Conservation (phyloP, 2,888 invertebrate species). For the Formica aserva region DNA sequence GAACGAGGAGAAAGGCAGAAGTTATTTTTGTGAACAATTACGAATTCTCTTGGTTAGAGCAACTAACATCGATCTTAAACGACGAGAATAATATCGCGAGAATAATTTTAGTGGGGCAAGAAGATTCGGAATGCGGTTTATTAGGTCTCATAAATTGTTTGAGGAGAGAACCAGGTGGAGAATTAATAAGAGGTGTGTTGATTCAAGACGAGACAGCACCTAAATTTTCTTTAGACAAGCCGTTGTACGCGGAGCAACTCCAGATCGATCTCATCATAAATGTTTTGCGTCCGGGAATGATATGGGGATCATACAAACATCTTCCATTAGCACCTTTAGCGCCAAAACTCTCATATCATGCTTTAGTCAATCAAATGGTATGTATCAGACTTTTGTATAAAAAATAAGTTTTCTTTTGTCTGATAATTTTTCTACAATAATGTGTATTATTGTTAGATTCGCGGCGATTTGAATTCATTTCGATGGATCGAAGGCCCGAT, state of each 20-base stretch:
- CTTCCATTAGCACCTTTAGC: slow-evolving; percentile 89
- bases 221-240: slow-evolving; percentile 88
- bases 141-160: slow-evolving; percentile 96
- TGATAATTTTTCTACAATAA: no score
- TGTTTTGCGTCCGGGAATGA: slow-evolving; percentile 87
- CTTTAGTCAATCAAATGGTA: slow-evolving; percentile 90
- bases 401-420: no score
- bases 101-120: slow-evolving; percentile 89
- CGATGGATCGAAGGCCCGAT: no score
- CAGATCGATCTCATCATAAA: slow-evolving; percentile 93
- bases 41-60: slow-evolving; percentile 83
- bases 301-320: slow-evolving; percentile 95
- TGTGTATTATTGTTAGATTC: no score
- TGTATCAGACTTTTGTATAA: slow-evolving; percentile 79
- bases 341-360: slow-evolving; percentile 88
- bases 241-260: slow-evolving; percentile 90
- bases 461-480: no score
- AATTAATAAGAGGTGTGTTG: slow-evolving; percentile 88
- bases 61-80: slow-evolving; percentile 80
- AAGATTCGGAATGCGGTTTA: slow-evolving; percentile 90
- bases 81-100: slow-evolving; percentile 88
- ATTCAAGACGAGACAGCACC: slow-evolving; percentile 88
- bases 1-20: slow-evolving; percentile 75
- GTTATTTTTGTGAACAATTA: slow-evolving; percentile 78
- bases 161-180: slow-evolving; percentile 90